Base-by-base conservation (phyloP, 2,797 vertebrate genomes). In the Ctenopoma multispine region DNA sequence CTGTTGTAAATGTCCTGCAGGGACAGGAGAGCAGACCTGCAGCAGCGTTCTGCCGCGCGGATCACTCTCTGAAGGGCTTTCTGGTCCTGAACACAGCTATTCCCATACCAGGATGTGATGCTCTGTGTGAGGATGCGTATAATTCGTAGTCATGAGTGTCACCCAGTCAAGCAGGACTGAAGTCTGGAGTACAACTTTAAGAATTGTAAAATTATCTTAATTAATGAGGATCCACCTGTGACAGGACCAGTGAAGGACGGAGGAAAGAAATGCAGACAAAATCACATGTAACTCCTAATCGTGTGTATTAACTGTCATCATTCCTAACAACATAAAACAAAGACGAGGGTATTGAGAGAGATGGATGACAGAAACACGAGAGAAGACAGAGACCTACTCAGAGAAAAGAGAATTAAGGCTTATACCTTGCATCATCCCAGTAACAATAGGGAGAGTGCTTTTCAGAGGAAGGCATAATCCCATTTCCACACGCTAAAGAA, bases 401-500 rank as follows among this genome's bases (percentile, higher is more conserved):
- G 77, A 88, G 84, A 83, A 79, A 75, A 85, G 83, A 84, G 90
- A 90, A 90, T 87, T 87, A 85, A 82, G 72, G 90, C 86, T 92
- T 92, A 91, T 90, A 91, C 89, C 89, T 92, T 88, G 85, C 91
- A 92, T 92, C 92, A 92, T 91, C 88, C 83, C 85, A 82, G 85
- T 91, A 92, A 93, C 92, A 93, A 91, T 92, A 84, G 88, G 75
- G 63, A 87, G 84, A 88, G 86, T 89, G 87, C 87, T 92, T 92
- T 92, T 91, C 88, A 91, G 83, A 89, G 83, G 86, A 89, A 90
- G 83, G 68, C 83, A 88, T 93, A 94, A 94, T 94, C 92, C 90
- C 83, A 91, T 93, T 93, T 94, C 91, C 90, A 92, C 93, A 93
- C 84, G 75, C 85, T 89, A 87, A 91, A 90, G 86, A 90, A 91